Base-by-base conservation (phyloP, 2,797 vertebrate species). In the Xerus rutilus region DNA sequence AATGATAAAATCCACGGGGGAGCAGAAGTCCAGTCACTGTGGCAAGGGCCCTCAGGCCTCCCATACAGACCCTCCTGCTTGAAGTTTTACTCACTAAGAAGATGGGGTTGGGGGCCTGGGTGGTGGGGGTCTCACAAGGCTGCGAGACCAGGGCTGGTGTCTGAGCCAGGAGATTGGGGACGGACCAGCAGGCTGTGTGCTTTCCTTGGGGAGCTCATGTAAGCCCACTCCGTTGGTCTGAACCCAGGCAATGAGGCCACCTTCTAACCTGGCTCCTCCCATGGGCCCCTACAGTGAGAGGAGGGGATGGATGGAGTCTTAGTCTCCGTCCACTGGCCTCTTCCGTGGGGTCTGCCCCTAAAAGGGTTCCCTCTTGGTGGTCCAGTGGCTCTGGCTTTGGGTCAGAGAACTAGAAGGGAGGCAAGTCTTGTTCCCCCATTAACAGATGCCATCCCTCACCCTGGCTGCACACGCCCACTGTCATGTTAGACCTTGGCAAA, bases 51-150 rank as follows among this genome's bases (percentile, higher is more conserved):
- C 12, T 23, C 43, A 4, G n/a, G 18, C 15, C 57, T 52, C 10
- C 43, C n/a, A 17, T 74, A 45, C 5, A 28, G 47, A 4, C 62
- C 47, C 43, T 70, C 54, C 25, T 11, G 39, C 30, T 23, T 3
- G 30, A 86, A n/a, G 43, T 13, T 4, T 54, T 45, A 7, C 8
- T 18, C 15, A 3, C 2, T 4, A 3, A 35, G 45, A 47, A 77
- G 14, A 43, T 4, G 0, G 28, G 23, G 14, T 11, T 17, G 13
- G 69, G 14, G 30, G 28, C 10, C 17, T 8, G 13, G 54, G 10
- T 7, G 6, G 15, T 6, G 28, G 23, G 12, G 0, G 23, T 3
- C 4, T 2, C 0, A 0, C 70, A 43, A 11, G 32, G 49, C 10
- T 47, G 2, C 30, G 10, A 17, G 32, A 32, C 21, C 45, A 35